Evolutionary conservation across 2,888 invertebrate genomes (phyloP).

Genomic region (Thalpophila matura): DNA sequence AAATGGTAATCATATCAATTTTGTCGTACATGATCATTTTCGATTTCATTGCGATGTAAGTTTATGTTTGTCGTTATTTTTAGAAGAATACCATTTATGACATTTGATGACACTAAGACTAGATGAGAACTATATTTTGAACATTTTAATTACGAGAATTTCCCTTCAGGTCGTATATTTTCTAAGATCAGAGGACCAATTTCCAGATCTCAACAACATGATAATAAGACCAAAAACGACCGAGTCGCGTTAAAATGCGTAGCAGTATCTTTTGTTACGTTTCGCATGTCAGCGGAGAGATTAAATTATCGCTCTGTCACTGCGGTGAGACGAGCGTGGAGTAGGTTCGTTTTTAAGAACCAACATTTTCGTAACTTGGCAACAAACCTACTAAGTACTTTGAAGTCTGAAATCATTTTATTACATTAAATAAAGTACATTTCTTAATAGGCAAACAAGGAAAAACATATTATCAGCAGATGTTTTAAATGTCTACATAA

Average conservation of each 20-base stretch:
- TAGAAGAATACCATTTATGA: no score
- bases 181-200: neutral
- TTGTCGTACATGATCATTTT: no score
- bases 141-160: no score
- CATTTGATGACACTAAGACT: no score
- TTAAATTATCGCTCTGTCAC: neutral
- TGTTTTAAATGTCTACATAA: conserved; percentile 29
- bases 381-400: neutral
- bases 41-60: no score
- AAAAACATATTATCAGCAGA: conserved; percentile 11
- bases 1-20: no score
- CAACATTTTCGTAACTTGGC: neutral
- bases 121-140: no score
- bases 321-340: neutral
- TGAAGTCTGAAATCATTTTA: neutral
- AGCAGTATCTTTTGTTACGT: neutral
- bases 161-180: no score
- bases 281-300: neutral
- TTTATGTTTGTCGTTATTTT: no score
- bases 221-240: neutral
- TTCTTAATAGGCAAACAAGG: conserved; percentile 10
- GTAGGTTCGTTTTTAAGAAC: neutral
- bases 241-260: neutral
- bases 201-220: neutral
- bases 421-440: neutral